phyloP scores from a whole-genome alignment of 2,888 invertebrate species.

The Himalopsyche anomala region DNA sequence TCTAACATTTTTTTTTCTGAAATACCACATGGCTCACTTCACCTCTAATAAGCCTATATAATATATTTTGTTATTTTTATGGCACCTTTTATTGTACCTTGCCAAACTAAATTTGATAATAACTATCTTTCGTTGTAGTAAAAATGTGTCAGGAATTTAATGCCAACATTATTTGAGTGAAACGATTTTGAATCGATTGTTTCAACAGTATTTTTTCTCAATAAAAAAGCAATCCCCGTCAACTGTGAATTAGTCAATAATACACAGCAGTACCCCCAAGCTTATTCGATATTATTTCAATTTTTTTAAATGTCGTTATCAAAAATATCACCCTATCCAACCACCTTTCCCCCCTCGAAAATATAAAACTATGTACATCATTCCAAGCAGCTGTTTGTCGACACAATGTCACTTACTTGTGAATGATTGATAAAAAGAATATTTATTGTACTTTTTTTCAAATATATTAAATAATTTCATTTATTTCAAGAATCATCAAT shows the following conservation, averaged over 20 bases:
- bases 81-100: not conserved
- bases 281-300: not conserved
- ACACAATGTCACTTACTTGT: not conserved
- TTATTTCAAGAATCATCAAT: no score
- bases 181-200: not conserved
- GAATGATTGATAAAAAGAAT: not conserved
- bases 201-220: not conserved
- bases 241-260: conserved; percentile 7
- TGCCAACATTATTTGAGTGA: not conserved
- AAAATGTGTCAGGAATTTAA: not conserved
- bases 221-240: not conserved
- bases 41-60: no score
- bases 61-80: no score
- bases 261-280: not conserved
- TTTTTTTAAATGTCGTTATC: not conserved
- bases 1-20: no score
- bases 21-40: no score
- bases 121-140: not conserved
- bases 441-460: not conserved
- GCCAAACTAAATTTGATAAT: not conserved
- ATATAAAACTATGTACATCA: not conserved
- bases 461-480: not conserved
- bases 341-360: not conserved
- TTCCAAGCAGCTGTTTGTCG: not conserved
- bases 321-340: not conserved